phyloP scores from a whole-genome alignment of 2,888 invertebrate genomes.

The Cyrtodaria siliqua region DNA sequence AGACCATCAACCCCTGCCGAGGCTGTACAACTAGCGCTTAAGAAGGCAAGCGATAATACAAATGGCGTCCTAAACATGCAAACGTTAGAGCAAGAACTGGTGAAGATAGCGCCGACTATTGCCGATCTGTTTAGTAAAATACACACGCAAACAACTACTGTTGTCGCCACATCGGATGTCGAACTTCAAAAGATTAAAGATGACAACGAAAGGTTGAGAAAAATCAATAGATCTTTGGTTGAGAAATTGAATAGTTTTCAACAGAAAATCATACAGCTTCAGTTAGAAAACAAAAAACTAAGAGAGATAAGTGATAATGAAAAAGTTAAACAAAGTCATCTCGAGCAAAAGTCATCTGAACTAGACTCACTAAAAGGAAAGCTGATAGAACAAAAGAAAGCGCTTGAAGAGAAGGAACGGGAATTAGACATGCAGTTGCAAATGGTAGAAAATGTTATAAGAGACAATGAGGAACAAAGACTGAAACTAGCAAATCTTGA shows the following conservation, averaged over 20 bases:
- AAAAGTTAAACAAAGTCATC: constrained; percentile 63
- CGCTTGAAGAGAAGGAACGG: constrained; percentile 67
- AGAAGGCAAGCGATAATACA: constrained; percentile 47
- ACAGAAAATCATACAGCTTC: constrained; percentile 71
- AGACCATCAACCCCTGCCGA: constrained; percentile 48
- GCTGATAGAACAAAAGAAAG: constrained; percentile 65
- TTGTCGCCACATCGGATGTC: constrained; percentile 63
- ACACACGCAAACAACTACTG: constrained; percentile 64
- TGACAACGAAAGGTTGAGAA: constrained; percentile 71
- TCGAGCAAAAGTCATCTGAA: constrained; percentile 65
- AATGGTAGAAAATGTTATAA: constrained; percentile 65
- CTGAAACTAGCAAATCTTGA: constrained; percentile 63
- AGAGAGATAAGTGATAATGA: constrained; percentile 67
- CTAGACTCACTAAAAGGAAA: constrained; percentile 65
- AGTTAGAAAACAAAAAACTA: constrained; percentile 70
- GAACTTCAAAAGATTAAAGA: constrained; percentile 66
- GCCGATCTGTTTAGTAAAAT: constrained; percentile 72
- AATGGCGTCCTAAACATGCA: constrained; percentile 65
- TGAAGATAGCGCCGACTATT: constrained; percentile 71
- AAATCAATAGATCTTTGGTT: constrained; percentile 69
- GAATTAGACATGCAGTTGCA: constrained; percentile 69
- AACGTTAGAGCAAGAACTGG: constrained; percentile 66
- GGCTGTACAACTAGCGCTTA: constrained; percentile 48
- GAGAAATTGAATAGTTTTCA: constrained; percentile 73
- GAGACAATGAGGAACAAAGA: constrained; percentile 68